These are phyloP conservation scores for Apostichopus japonicus DNA, from an alignment of 35 echinoderm and acorn worm genomes.

Conservation along the genomic window DNA sequence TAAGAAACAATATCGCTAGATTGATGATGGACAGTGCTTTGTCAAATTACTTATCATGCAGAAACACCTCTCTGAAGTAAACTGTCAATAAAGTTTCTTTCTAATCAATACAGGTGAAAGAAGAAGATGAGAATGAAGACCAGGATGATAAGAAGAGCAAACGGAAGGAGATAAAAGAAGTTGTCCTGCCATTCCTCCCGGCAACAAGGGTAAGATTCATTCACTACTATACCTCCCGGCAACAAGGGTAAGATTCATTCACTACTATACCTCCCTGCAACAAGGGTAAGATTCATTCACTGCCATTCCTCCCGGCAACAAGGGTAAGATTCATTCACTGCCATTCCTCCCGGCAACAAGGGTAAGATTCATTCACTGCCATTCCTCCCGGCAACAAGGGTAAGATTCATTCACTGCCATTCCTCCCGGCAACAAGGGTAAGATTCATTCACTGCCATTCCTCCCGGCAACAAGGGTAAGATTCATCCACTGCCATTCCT, in stretches of 20 bases:
- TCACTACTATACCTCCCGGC: too few species aligned
- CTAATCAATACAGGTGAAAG: slow-evolving; percentile 19
- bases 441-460: too few species aligned
- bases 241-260: neutral
- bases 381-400: slow-evolving; percentile 36
- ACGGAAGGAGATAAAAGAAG: slow-evolving; percentile 35
- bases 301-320: too few species aligned
- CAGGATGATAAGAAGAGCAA: neutral
- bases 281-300: neutral
- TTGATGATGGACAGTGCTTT: too few species aligned
- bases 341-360: too few species aligned
- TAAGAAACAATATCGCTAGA: too few species aligned
- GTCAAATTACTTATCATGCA: too few species aligned
- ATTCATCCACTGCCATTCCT: slow-evolving; percentile 39
- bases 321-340: too few species aligned
- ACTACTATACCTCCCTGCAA: too few species aligned
- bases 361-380: neutral
- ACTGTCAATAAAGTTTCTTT: neutral
- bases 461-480: slow-evolving; percentile 40
- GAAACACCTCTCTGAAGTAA: too few species aligned
- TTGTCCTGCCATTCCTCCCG: slow-evolving; percentile 29
- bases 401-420: too few species aligned
- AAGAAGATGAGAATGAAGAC: slow-evolving; percentile 2
- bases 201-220: slow-evolving; percentile 13
- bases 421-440: slow-evolving; percentile 40